Evolutionary conservation across 2,888 invertebrate species (phyloP).

Genomic region (Amorpha juglandis): DNA sequence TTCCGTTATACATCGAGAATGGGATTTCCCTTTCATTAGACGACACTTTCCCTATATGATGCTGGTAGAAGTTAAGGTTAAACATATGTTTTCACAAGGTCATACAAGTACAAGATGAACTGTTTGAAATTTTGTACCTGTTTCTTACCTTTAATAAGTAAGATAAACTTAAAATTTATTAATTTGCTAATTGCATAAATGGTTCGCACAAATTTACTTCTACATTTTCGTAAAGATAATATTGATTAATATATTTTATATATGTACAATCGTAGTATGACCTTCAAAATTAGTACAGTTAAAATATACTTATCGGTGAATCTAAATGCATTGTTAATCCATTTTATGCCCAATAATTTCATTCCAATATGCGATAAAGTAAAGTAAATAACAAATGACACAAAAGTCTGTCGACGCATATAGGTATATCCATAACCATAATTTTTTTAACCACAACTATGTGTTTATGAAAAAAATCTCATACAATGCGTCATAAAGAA

Average conservation of each 20-base stretch:
- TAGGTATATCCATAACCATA: background rate
- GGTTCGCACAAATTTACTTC: background rate
- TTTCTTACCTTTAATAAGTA: no score
- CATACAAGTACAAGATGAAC: no score
- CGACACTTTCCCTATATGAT: conserved; percentile 5
- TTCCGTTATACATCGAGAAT: conserved; percentile 5
- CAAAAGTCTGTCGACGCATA: background rate
- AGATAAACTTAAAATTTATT: background rate
- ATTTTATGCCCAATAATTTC: conserved; percentile 7
- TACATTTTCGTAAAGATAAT: background rate
- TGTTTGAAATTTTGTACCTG: no score
- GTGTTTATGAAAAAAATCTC: background rate
- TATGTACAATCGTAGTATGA: background rate
- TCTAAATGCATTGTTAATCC: conserved; percentile 10
- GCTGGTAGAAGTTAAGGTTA: no score
- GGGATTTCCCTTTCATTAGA: conserved; percentile 15
- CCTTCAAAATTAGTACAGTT: conserved; percentile 7
- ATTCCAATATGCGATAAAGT: conserved; percentile 11
- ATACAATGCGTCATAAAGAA: background rate
- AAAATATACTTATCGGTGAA: conserved; percentile 6
- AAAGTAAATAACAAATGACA: background rate
- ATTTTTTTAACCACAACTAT: no score
- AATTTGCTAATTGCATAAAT: background rate
- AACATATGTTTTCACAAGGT: no score
- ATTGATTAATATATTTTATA: background rate